A percentile compares a stretch with the other conserved stretches of the same genome.
These are phyloP conservation scores for Pseudococcus jackbeardsleyi DNA, from an alignment of 2,888 invertebrate genomes.

Conservation along the genomic window DNA sequence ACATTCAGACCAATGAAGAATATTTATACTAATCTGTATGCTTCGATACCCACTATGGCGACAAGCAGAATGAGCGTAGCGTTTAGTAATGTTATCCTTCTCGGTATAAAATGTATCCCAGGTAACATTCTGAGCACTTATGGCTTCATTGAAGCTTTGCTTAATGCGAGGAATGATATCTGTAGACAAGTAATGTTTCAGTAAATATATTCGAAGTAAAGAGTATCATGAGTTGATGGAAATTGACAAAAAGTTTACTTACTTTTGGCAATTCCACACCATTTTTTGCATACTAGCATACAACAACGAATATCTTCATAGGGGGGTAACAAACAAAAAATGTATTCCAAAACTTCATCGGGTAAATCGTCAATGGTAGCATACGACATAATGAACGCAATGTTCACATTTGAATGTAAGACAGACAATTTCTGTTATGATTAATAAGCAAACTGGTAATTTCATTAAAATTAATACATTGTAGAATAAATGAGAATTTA, in stretches of 20 bases:
- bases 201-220: neutral
- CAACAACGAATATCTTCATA: slow-evolving; percentile 91
- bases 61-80: slow-evolving; percentile 93
- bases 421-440: neutral
- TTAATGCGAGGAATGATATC: slow-evolving; percentile 56
- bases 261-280: slow-evolving; percentile 89
- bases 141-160: slow-evolving; percentile 54
- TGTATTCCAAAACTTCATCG: slow-evolving; percentile 93
- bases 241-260: slow-evolving; percentile 70
- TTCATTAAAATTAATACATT: neutral
- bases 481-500: neutral
- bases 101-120: slow-evolving; percentile 70
- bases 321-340: slow-evolving; percentile 88
- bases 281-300: slow-evolving; percentile 87
- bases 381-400: slow-evolving; percentile 70
- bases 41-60: slow-evolving; percentile 72
- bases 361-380: slow-evolving; percentile 81
- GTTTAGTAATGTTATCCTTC: slow-evolving; percentile 85
- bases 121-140: slow-evolving; percentile 54
- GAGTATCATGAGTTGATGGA: neutral
- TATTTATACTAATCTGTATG: neutral
- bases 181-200: neutral
- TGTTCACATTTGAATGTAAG: neutral
- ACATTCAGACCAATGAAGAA: neutral
- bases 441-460: neutral